A percentile compares a stretch with the other conserved stretches of the same genome.
Conservation (phyloP, 2,888 invertebrate species). For the Anthrax anthrax region DNA sequence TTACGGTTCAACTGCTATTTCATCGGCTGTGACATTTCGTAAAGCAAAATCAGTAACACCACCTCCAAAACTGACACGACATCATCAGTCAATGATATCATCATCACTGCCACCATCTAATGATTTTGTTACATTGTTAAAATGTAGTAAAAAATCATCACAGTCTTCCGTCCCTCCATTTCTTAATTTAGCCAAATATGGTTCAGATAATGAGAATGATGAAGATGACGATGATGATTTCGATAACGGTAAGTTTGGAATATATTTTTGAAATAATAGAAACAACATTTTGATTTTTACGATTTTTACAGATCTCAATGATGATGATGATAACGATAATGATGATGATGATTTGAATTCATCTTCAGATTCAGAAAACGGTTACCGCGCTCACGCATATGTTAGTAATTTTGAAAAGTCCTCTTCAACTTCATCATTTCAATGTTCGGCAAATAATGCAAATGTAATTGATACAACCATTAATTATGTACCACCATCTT, state of each 20-base stretch:
- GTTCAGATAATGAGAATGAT: not conserved
- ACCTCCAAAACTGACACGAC: constrained; percentile 2
- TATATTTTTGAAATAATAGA: not conserved
- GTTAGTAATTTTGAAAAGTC: constrained; percentile 1
- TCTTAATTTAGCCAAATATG: not conserved
- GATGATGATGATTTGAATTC: constrained; percentile 3
- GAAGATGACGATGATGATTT: constrained; percentile 18
- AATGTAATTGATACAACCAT: not conserved
- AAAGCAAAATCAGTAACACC: constrained; percentile 14
- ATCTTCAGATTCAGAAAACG: constrained; percentile 11
- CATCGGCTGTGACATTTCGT: constrained; percentile 2
- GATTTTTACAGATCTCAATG: not conserved
- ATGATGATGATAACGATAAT: constrained; percentile 4
- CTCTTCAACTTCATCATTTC: not conserved
- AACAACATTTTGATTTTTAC: not conserved
- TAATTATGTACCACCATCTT: constrained; percentile 6
- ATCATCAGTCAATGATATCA: not conserved
- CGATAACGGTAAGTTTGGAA: constrained; percentile 22
- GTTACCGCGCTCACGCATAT: constrained; percentile 6
- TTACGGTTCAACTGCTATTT: constrained; percentile 2
- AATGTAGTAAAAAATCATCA: not conserved
- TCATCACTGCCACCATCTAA: not conserved
- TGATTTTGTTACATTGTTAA: not conserved
- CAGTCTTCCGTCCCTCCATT: not conserved
- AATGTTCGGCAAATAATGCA: not conserved